phyloP scores from a whole-genome alignment of 2,113 vertebrate species.

The Syngnathus floridae region DNA sequence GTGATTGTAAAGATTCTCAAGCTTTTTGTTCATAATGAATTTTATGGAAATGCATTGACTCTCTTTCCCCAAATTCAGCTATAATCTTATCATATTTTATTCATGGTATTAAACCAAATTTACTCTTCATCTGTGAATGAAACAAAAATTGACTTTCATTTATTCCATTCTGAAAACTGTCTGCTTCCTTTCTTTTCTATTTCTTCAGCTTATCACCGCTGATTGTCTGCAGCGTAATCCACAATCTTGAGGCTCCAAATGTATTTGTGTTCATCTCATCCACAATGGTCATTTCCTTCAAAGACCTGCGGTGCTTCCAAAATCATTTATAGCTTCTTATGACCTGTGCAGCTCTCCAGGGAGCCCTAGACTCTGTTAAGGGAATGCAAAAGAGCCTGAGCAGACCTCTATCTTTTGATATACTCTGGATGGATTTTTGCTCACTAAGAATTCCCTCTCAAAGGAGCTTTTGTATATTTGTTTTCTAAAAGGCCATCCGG shows the following conservation, averaged over 20 bases:
- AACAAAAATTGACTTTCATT: slow-evolving; percentile 1
- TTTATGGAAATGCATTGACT: neutral
- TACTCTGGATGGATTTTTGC: slow-evolving; percentile 27
- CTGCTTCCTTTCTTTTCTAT: neutral
- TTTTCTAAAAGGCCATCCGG: slow-evolving; percentile 32
- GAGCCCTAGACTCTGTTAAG: slow-evolving; percentile 44
- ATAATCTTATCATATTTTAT: neutral
- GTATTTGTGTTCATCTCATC: slow-evolving; percentile 58
- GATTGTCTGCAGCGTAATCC: slow-evolving; percentile 34
- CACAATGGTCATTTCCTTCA: slow-evolving; percentile 48
- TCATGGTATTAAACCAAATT: neutral
- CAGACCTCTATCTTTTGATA: slow-evolving; percentile 23
- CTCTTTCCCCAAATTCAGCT: neutral
- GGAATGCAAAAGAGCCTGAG: slow-evolving; percentile 58
- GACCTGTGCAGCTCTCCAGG: slow-evolving; percentile 48
- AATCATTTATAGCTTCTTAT: slow-evolving; percentile 57
- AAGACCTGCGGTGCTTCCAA: slow-evolving; percentile 61
- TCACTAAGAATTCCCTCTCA: slow-evolving; percentile 15
- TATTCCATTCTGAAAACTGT: slow-evolving; percentile 4
- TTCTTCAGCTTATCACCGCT: slow-evolving; percentile 8
- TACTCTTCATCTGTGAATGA: neutral
- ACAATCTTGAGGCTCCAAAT: slow-evolving; percentile 40
- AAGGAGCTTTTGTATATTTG: slow-evolving; percentile 26
- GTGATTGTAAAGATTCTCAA: neutral
- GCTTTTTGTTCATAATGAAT: neutral